These are phyloP conservation scores for Andrena chrysosceles DNA, from an alignment of 2,888 invertebrate genomes.

Conservation along the genomic window DNA sequence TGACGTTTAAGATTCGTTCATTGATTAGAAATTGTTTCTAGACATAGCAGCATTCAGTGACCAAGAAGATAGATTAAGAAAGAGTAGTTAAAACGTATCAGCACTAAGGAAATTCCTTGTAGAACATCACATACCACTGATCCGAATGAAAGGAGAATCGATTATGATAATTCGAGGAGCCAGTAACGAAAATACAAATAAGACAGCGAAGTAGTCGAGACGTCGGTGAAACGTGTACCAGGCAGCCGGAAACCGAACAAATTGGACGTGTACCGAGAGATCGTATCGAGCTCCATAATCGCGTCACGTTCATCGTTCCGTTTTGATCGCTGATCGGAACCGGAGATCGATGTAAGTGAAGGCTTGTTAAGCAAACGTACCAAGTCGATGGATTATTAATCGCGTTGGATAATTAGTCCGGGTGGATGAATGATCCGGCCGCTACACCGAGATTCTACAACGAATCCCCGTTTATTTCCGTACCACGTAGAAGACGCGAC, in stretches of 20 bases:
- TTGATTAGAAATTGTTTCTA: no score
- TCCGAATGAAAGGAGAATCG: neutral
- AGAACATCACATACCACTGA: no score
- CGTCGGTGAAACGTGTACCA: neutral
- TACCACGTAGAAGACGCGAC: conserved; percentile 25
- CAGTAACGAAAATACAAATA: neutral
- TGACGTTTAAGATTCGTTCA: no score
- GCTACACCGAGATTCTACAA: conserved; percentile 31
- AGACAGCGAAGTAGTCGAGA: neutral
- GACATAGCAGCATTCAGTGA: no score
- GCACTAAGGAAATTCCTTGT: no score
- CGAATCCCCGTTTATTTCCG: conserved; percentile 46
- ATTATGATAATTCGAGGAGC: neutral
- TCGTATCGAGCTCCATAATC: conserved; percentile 26
- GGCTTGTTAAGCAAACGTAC: conserved; percentile 9
- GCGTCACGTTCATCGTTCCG: conserved; percentile 29
- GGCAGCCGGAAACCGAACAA: conserved; percentile 25
- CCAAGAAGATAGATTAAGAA: no score
- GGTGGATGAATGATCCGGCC: conserved; percentile 44
- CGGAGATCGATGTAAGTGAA: conserved; percentile 20
- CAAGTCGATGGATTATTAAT: conserved; percentile 41
- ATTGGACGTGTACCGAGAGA: conserved; percentile 10
- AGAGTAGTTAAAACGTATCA: no score
- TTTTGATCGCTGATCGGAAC: conserved; percentile 32
- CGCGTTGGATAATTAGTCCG: conserved; percentile 51